These are phyloP conservation scores for Stercorarius parasiticus DNA, from an alignment of 2,113 vertebrate species.

Conservation along the genomic window DNA sequence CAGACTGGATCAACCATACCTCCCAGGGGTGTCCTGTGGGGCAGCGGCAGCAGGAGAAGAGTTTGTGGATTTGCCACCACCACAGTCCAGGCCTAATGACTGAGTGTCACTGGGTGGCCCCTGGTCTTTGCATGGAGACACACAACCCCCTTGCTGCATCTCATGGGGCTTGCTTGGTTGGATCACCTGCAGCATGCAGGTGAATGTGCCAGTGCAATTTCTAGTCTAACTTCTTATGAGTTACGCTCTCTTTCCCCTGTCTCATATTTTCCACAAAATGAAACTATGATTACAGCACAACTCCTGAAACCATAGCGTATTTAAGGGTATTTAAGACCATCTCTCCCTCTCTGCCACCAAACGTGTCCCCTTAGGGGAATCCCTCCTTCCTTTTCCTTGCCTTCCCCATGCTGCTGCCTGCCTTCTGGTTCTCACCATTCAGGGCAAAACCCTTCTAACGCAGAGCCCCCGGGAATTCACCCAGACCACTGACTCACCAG, in stretches of 20 bases:
- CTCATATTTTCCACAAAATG: not conserved
- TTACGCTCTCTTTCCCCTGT: not conserved
- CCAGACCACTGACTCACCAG: not conserved
- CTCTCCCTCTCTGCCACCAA: not conserved
- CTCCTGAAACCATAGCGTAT: not conserved
- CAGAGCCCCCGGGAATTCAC: not conserved
- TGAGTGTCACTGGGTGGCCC: not conserved
- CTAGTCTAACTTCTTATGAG: not conserved
- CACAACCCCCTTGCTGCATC: not conserved
- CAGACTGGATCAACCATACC: too few species aligned
- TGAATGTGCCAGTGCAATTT: not conserved
- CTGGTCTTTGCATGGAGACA: not conserved
- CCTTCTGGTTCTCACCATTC: not conserved
- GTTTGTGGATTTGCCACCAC: not conserved
- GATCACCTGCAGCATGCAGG: not conserved
- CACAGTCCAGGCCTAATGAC: not conserved
- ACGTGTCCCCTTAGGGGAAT: not conserved
- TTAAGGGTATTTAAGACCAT: not conserved
- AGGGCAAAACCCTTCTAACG: not conserved
- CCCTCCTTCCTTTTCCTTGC: not conserved
- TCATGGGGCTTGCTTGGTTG: not conserved
- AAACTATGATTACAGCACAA: accelerated
- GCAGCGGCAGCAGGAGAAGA: not conserved
- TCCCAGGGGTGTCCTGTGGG: not conserved
- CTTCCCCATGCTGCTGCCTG: not conserved